These are phyloP conservation scores for Lota lota DNA, from an alignment of 2,113 vertebrate genomes.

Conservation along the genomic window DNA sequence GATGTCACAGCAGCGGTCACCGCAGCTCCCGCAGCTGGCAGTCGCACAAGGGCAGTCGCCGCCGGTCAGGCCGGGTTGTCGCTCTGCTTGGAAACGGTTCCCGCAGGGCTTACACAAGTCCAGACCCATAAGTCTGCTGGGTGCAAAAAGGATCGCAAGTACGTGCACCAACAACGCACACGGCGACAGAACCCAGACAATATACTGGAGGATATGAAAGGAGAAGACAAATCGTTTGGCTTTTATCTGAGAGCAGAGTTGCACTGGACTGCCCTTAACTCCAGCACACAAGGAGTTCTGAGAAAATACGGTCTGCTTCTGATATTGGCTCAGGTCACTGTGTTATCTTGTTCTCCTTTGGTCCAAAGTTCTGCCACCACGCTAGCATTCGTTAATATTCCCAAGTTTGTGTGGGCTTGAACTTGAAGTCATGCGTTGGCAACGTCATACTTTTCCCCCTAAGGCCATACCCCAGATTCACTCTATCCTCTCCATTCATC, in stretches of 20 bases:
- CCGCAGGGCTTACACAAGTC: constrained; percentile 53
- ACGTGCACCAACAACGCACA: too few relatives aligned
- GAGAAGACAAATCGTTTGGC: too few relatives aligned
- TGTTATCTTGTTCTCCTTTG: constrained; percentile 9
- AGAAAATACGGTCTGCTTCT: constrained; percentile 8
- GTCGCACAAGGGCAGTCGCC: constrained; percentile 29
- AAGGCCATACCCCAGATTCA: constrained; percentile 20
- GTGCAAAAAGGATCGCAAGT: not conserved
- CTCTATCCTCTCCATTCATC: constrained; percentile 1
- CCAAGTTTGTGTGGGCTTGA: not conserved
- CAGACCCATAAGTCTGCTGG: constrained; percentile 48
- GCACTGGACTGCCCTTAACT: too few relatives aligned
- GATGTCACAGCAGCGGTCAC: constrained; percentile 66
- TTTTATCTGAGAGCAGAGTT: too few relatives aligned
- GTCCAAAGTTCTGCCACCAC: constrained; percentile 31
- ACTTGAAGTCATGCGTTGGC: constrained; percentile 37
- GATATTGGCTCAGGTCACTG: not conserved
- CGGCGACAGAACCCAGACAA: too few relatives aligned
- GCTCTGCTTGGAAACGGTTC: constrained; percentile 40
- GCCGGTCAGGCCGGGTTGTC: constrained; percentile 22
- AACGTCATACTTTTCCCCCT: constrained; percentile 24
- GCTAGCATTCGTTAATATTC: constrained; percentile 21
- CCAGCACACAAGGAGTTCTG: too few relatives aligned
- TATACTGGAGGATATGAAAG: too few relatives aligned
- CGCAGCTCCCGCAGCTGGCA: constrained; percentile 42